Base-by-base conservation (phyloP, 2,797 vertebrate species). In the Calcarius lapponicus region DNA sequence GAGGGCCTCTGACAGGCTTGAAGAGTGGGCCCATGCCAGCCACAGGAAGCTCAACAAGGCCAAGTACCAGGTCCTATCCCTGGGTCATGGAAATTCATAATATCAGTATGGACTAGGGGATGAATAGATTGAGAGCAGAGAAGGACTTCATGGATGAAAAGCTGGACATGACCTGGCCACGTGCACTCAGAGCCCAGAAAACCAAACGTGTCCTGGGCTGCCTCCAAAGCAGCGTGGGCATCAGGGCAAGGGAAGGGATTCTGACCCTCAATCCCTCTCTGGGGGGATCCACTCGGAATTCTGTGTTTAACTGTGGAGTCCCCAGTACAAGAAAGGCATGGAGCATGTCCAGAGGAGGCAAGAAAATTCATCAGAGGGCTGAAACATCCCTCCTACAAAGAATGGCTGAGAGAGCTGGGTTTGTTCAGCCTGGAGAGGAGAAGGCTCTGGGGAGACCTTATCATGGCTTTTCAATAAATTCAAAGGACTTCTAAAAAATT, bases 191-290 rank as follows among this genome's bases (percentile, higher is more conserved):
- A 60, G 54, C 36, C 36, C 53, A 75, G 76, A 79, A 54, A 28
- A 43, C 10, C 45, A 81, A 31, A 10, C 0, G 0, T 50, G 34
- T 17, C 36, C n/a, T 42, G 24, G 6, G 54, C 80, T 80, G 25
- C n/a, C 31, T 13, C 6, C 43, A 51, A 42, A 80, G 18, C 16
- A 50, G 13, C 0, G 0, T 8, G 28, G 16, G 1, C 47, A 34
- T 13, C 21, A 72, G 31, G 29, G 14, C 0, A 0, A 86, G 45
- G 16, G 7, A 42, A 12, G 8, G 28, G 50, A 60, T 36, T 64
- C 47, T 81, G 3, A 14, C 20, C 8, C 38, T 74, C 34, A 0
- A 0, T 7, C 29, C 21, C 6, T 9, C 43, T n/a, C 58, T 71
- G 4, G 6, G 54, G 51, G 62, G 11, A 66, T 5, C 17, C 20